Percentiles rank a stretch among this genome's conserved stretches.
Evolutionary conservation across 2,888 invertebrate genomes (phyloP).

Genomic region (Harpalus rubripes): DNA sequence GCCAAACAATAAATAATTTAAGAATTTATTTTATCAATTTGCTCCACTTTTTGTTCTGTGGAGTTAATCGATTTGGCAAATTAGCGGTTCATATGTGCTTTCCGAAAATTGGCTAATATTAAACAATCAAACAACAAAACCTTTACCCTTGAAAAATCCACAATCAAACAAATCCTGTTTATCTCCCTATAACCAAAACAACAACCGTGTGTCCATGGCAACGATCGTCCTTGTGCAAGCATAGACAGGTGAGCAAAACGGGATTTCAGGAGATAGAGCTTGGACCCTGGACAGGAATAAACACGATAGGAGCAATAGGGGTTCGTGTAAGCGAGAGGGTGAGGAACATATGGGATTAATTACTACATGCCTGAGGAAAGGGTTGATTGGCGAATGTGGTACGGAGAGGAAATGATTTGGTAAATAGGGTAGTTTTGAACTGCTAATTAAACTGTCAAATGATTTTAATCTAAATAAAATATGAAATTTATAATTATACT

Average conservation of each 20-base stretch:
- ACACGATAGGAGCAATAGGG: neutral
- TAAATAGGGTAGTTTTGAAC: neutral
- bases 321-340: neutral
- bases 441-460: neutral
- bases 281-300: neutral
- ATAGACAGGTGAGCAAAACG: neutral
- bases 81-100: too few species aligned
- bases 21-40: too few species aligned
- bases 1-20: too few species aligned
- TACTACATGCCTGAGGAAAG: neutral
- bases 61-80: too few species aligned
- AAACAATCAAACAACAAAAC: neutral
- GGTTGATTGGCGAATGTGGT: neutral
- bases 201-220: conserved; percentile 6
- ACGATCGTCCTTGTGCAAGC: neutral
- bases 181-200: conserved; percentile 28
- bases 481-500: too few species aligned
- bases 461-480: too few species aligned
- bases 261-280: neutral
- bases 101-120: neutral
- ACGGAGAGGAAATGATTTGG: neutral
- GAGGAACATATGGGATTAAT: neutral
- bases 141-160: neutral
- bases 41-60: too few species aligned
- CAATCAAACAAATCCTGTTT: conserved; percentile 34